These are phyloP conservation scores for Rhabdophis nuchalis DNA, from an alignment of 2,797 vertebrate species.

Conservation along the genomic window DNA sequence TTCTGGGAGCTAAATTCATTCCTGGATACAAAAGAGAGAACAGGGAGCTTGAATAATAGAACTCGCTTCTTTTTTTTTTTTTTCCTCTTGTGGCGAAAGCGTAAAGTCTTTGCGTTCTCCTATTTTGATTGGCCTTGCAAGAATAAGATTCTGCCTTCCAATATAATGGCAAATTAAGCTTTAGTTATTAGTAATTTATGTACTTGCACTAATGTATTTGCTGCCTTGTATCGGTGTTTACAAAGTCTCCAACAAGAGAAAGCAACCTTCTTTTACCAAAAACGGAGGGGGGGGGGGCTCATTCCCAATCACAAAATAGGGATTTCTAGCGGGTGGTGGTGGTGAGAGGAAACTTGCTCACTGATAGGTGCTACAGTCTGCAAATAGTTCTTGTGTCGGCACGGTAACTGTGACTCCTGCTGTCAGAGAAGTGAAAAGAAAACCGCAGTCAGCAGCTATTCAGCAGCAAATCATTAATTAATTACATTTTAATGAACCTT, in stretches of 20 bases:
- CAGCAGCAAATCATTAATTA: constrained; percentile 86
- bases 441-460: constrained; percentile 84
- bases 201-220: constrained; percentile 19
- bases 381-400: constrained; percentile 81
- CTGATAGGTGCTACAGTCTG: constrained; percentile 79
- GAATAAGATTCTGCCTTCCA: constrained; percentile 38
- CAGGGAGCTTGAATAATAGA: constrained; percentile 7
- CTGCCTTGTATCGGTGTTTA: constrained; percentile 3
- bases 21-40: constrained; percentile 26
- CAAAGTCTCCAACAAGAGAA: background rate
- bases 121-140: constrained; percentile 24
- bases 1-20: constrained; percentile 37
- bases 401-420: constrained; percentile 81
- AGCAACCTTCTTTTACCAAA: constrained; percentile 13
- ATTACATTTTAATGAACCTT: constrained; percentile 88
- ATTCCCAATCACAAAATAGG: constrained; percentile 69
- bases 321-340: constrained; percentile 35
- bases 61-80: too few relatives aligned
- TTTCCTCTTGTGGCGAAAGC: background rate
- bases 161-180: constrained; percentile 27
- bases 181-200: constrained; percentile 24
- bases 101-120: background rate
- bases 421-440: constrained; percentile 80
- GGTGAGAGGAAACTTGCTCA: constrained; percentile 57
- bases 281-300: constrained; percentile 45